Evolutionary conservation across 2,113 vertebrate genomes (phyloP).

Genomic region (Dendrocopos noguchii): DNA sequence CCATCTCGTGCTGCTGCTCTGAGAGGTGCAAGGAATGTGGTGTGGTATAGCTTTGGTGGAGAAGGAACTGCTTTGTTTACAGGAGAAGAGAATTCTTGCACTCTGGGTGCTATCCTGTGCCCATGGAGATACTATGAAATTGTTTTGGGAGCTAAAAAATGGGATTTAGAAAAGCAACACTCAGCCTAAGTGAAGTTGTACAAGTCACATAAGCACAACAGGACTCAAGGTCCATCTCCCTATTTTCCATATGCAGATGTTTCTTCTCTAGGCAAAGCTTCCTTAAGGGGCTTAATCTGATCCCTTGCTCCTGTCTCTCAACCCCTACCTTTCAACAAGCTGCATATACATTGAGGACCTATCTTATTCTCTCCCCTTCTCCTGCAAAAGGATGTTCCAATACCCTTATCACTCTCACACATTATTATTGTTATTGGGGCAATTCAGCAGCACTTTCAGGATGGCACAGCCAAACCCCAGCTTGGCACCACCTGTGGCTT

Average conservation of each 20-base stretch:
- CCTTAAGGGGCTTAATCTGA: neutral
- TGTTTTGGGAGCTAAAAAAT: neutral
- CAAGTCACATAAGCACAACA: rapidly evolving
- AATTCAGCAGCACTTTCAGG: neutral
- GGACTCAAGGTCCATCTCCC: neutral
- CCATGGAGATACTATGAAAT: rapidly evolving
- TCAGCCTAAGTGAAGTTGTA: neutral
- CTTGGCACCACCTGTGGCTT: neutral
- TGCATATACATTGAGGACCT: neutral
- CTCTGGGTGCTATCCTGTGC: neutral
- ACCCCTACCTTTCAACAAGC: neutral
- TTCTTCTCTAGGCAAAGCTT: neutral
- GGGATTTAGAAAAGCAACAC: neutral
- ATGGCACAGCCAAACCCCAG: neutral
- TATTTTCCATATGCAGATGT: neutral
- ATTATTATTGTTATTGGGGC: rapidly evolving
- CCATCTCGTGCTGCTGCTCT: rapidly evolving
- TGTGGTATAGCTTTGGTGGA: neutral
- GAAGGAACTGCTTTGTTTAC: neutral
- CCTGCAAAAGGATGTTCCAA: neutral
- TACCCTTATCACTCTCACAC: neutral
- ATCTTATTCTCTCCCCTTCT: neutral
- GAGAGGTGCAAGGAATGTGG: neutral
- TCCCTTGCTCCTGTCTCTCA: neutral
- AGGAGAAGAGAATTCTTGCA: neutral